Conservation (phyloP, 1,140 invertebrate species). For the Leptinotarsa lineolata region DNA sequence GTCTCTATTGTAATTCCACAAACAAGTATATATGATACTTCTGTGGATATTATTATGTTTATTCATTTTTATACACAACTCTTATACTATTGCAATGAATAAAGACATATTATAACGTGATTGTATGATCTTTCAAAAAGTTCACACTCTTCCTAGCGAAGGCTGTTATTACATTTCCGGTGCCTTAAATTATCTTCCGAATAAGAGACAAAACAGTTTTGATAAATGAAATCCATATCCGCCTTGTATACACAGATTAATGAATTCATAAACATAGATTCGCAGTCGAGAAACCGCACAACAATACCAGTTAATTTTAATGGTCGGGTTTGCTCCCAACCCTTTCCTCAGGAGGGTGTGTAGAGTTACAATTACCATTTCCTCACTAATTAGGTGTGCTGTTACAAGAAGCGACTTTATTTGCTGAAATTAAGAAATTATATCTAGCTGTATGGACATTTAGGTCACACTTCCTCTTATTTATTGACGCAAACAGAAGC, state of each 20-base stretch:
- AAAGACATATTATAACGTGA: no score
- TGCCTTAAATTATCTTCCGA: no score
- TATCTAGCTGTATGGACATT: constrained; percentile 9
- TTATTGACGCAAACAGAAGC: background rate
- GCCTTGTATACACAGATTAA: constrained; percentile 26
- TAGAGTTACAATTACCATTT: constrained; percentile 33
- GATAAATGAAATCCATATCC: constrained; percentile 22
- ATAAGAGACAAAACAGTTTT: background rate
- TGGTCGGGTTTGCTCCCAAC: constrained; percentile 21
- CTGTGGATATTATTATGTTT: no score
- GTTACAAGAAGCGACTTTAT: constrained; percentile 29
- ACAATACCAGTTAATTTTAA: constrained; percentile 32
- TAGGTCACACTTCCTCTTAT: constrained; percentile 1
- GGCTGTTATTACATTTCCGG: no score
- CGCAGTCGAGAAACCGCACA: constrained; percentile 18
- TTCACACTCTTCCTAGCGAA: no score
- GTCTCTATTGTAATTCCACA: no score
- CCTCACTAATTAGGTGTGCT: constrained; percentile 27
- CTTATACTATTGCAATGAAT: no score
- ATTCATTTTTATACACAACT: no score
- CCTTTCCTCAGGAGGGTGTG: constrained; percentile 25
- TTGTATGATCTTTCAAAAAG: no score
- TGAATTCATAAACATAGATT: constrained; percentile 29
- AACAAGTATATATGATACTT: no score
- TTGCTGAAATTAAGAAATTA: constrained; percentile 30